Base-by-base conservation (phyloP, 2,888 invertebrate genomes). In the Hoplodrina blanda region DNA sequence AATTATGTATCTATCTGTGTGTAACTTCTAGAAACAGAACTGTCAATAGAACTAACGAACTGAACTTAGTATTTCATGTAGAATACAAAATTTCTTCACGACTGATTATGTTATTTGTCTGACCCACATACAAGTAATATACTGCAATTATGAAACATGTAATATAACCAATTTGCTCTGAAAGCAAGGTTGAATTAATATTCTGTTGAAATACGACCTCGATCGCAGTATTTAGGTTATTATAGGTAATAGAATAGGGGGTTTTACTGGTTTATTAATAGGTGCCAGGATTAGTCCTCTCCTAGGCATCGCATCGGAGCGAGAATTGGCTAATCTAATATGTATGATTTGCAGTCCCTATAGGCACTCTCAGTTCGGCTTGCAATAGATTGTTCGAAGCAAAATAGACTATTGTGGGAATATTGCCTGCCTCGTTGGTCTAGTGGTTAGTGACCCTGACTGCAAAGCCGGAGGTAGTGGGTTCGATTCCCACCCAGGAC, bases 201-300 rank as follows among this genome's bases (percentile, higher is more conserved):
- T 50, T 69, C 66, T 52, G 17, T 11, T 19, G 30, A 52, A 52
- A 52, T 44, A 20, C 56, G n/a, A n/a, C 67, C 69, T 50, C 41
- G 30, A 19, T 33, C 7, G 33, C 52, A 57, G 17, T 33, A 69
- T 66, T 33, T 56, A 30, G 20, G 19, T 20, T 66, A 57, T 30
- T 52, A 41, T 41, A 41, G 41, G 41, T 41, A 41, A 11, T 41
- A 13, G 41, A 13, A 20, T 11, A n/a, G n/a, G 2, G 8, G 1
- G 37, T 49, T 50, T 66, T 25, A 50, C 25, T 20, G 17, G 15
- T 30, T 0, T 20, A 41, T 33, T 7, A 7, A 64, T 25, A 50
- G 7, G 25, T 25, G 13, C n/a, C 19, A 10, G 19, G 6, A 4
- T 8, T n/a, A 10, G 4, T 7, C 19, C 19, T 7, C 7, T 37